Base-by-base conservation (phyloP, 1,140 invertebrate species). In the Drosophila ananassae region DNA sequence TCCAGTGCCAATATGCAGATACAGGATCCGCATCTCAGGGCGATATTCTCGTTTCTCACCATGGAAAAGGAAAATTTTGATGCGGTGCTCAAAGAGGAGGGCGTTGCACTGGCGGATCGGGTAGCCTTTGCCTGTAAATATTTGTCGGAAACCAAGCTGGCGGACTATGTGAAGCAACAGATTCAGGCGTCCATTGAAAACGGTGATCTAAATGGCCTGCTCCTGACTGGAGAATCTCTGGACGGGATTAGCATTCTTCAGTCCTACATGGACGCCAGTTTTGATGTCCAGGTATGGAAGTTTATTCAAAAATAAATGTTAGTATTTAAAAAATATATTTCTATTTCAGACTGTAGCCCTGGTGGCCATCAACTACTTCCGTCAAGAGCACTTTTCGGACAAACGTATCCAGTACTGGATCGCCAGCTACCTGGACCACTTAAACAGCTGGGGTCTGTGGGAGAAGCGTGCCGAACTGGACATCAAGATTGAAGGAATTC, bases 101-200 rank as follows among this genome's bases (percentile, higher is more conserved):
- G 94, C n/a, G 95, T 98, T 89, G 94, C 95, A 17, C 94, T 99
- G 4, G 95, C 96, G 77, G 98, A 99, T 93, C 93, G 97, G 80
- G 95, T 99, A 44, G 98, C 97, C n/a, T 99, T 99, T 94, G 98
- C 98, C 28, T 96, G 97, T 79, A 96, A 96, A 73, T 99, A 96
- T 93, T 93, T 99, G 28, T 94, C 96, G 6, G 98, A 99, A 92
- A 92, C 92, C 12, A 95, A 96, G 92, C 92, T 99, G 51, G 92
- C 94, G 56, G 96, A 97, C 24, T 98, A 96, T 93, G 93, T 99
- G 17, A 94, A 95, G 48, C 93, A 93, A 72, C 93, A 97, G 21
- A 95, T 94, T 8, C 93, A 94, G 48, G 94, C 94, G 56, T 93
- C 98, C 44, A 95, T 95, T 12, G 94, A 95, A 39, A 94, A 94